Conservation (phyloP, 1,140 invertebrate species). For the Goniozus legneri region DNA sequence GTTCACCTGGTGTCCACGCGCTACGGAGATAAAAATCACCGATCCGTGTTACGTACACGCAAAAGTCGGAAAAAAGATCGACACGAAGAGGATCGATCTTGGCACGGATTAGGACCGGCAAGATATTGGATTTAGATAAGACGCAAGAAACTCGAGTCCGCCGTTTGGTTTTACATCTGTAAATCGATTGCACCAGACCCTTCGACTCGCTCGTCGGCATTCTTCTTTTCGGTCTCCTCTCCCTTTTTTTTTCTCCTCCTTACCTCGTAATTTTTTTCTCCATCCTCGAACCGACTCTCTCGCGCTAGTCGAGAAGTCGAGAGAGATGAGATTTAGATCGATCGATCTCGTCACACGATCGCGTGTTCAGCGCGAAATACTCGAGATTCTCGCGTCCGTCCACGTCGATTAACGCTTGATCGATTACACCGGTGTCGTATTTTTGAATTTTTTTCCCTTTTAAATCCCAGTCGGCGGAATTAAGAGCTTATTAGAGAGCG, state of each 20-base stretch:
- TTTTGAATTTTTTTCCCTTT: too few relatives aligned
- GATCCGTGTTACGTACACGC: constrained; percentile 1
- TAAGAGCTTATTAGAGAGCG: too few relatives aligned
- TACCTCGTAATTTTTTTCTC: not conserved
- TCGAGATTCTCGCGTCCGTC: not conserved
- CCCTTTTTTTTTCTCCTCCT: constrained; percentile 9
- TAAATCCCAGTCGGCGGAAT: too few relatives aligned
- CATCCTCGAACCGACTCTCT: constrained; percentile 11
- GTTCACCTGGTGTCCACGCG: too few relatives aligned
- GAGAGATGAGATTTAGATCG: too few relatives aligned
- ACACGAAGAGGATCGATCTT: constrained; percentile 19
- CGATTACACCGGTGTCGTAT: constrained; percentile 11
- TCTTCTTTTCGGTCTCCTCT: constrained; percentile 9
- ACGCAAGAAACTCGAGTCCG: constrained; percentile 22
- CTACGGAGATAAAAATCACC: too few relatives aligned
- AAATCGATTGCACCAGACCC: constrained; percentile 30
- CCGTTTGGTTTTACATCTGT: constrained; percentile 30
- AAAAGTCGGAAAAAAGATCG: too few relatives aligned
- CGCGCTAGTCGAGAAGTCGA: too few relatives aligned
- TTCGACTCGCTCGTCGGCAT: constrained; percentile 20
- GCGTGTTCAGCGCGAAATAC: not conserved
- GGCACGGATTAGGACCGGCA: constrained; percentile 28
- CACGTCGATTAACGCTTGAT: not conserved
- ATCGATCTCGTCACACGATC: constrained; percentile 9
- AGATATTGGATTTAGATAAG: constrained; percentile 51